phyloP scores from a whole-genome alignment of 2,797 vertebrate species.

The Salmo trutta region DNA sequence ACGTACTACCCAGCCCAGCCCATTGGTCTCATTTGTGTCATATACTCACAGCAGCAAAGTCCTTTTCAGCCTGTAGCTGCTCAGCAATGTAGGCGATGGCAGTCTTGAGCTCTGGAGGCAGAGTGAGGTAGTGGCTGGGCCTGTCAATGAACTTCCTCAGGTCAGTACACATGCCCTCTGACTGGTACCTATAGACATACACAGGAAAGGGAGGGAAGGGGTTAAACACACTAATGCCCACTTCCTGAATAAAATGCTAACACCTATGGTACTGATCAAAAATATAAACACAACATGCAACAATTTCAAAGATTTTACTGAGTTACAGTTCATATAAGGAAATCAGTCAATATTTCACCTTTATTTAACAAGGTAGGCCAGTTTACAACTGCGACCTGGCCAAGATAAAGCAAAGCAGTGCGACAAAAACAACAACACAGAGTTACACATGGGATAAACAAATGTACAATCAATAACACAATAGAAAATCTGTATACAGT shows the following conservation, averaged over 20 bases:
- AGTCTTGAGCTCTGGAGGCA: constrained; percentile 79
- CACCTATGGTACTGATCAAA: background rate
- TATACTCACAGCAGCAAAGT: constrained; percentile 79
- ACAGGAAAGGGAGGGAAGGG: background rate
- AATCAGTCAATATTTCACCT: no score
- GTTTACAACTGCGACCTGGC: no score
- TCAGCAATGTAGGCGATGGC: constrained; percentile 86
- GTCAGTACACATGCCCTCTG: constrained; percentile 76
- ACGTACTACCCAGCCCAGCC: constrained; percentile 64
- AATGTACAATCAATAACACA: no score
- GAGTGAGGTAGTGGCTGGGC: constrained; percentile 74
- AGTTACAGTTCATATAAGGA: no score
- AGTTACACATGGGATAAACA: no score
- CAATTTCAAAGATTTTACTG: no score
- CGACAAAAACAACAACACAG: no score
- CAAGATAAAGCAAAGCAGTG: no score
- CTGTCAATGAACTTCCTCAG: constrained; percentile 82
- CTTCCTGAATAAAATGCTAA: background rate
- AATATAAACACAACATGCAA: no score
- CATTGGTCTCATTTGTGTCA: background rate
- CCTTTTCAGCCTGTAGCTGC: constrained; percentile 84
- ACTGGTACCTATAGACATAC: constrained; percentile 72
- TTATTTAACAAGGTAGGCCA: no score
- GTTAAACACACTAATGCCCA: background rate
- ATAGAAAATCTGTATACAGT: no score